Conservation (phyloP, 1,140 invertebrate genomes). For the Hyles euphorbiae region DNA sequence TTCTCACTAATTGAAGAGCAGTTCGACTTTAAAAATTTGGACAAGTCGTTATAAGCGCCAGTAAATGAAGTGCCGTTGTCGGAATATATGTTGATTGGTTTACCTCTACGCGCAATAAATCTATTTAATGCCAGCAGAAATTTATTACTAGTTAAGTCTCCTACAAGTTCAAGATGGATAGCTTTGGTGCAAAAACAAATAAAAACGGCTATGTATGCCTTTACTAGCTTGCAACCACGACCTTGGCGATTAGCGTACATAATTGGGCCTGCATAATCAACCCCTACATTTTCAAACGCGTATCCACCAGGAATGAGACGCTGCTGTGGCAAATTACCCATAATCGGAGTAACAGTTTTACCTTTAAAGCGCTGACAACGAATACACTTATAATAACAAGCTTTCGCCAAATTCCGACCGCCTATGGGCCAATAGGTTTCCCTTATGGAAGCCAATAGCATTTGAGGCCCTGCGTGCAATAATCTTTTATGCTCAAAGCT, state of each 20-base stretch:
- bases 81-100: too few relatives aligned
- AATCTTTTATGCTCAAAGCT: not conserved
- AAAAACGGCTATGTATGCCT: not conserved
- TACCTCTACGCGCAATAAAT: too few relatives aligned
- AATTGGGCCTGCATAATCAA: not conserved
- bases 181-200: not conserved
- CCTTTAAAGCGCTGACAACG: too few relatives aligned
- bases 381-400: not conserved
- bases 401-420: conserved; percentile 3
- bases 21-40: too few relatives aligned
- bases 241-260: not conserved
- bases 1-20: too few relatives aligned
- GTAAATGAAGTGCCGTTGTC: too few relatives aligned
- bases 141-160: too few relatives aligned
- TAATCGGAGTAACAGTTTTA: too few relatives aligned
- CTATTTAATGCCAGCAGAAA: too few relatives aligned
- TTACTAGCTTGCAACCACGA: not conserved
- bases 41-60: too few relatives aligned
- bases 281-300: not conserved
- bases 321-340: not conserved
- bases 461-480: conserved; percentile 1
- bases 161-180: not conserved
- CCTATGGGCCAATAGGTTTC: conserved; percentile 5
- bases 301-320: not conserved
- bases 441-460: not conserved